Conservation (phyloP, 2,797 vertebrate genomes). For the Harpagifer antarcticus region DNA sequence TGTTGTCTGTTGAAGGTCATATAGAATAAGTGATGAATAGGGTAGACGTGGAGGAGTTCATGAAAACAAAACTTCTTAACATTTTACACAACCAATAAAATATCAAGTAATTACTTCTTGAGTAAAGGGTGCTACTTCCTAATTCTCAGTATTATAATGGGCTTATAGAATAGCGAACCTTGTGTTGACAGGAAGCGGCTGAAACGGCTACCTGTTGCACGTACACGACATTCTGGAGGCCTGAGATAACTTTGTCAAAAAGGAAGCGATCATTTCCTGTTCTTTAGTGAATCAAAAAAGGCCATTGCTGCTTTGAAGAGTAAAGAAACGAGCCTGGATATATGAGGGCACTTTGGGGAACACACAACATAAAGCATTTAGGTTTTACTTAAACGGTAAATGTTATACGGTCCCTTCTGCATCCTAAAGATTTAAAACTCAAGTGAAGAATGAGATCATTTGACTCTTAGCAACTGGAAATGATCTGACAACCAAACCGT, state of each 20-base stretch:
- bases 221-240: not conserved
- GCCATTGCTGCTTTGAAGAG: not conserved
- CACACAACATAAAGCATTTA: not conserved
- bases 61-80: too few relatives aligned
- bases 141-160: not conserved
- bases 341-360: too few relatives aligned
- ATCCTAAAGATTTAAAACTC: not conserved
- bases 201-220: too few relatives aligned
- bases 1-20: constrained; percentile 19
- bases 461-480: not conserved
- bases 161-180: not conserved
- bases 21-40: not conserved
- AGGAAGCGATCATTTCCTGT: not conserved
- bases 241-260: not conserved
- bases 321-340: not conserved
- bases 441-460: not conserved
- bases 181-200: not conserved
- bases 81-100: not conserved
- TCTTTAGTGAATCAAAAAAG: not conserved
- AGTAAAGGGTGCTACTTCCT: not conserved
- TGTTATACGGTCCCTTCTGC: not conserved
- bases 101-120: not conserved
- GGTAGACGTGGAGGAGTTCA: not conserved
- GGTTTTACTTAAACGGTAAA: not conserved
- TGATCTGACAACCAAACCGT: not conserved